Base-by-base conservation (phyloP, 2,797 vertebrate species). In the Chaunax sp. region DNA sequence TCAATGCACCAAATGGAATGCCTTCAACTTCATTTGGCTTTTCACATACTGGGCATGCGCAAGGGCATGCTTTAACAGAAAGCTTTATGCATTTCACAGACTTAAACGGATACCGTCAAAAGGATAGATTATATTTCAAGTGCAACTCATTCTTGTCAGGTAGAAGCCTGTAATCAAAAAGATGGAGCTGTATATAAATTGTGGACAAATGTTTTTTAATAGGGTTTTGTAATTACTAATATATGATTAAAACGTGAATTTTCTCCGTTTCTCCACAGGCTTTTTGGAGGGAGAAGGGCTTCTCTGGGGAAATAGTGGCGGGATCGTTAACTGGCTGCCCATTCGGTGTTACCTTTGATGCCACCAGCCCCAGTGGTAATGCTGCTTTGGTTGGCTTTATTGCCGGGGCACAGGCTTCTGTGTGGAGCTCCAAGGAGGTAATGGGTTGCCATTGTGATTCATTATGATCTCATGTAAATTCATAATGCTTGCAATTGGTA, bases 341-440 rank as follows among this genome's bases (percentile, higher is more conserved):
- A 8, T 81, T 94, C 72, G 79, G 88, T 9, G 79, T 93, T 30
- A 94, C 91, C 41, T 93, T 91, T 28, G 93, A 94, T 16, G 92
- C 92, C 76, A 93, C 90, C 56, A 92, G 84, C 64, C 83, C 86
- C 35, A 55, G 47, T 4, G 91, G 91, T 22, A 94, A 85, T 33
- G 83, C 93, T 4, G 94, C 93, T 4, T 73, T 94, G 73, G 91
- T 94, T 9, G 94, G 93, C 18, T 91, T 94, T 71, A 90, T 94
- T 46, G 71, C 87, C 0, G 91, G 87, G 1, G 40, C 80, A 30
- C 89, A 91, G 63, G 91, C 91, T 12, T 72, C 77, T 22, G 67
- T 77, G 9, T 94, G 93, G 94, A 82, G 71, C 63, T 58, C 68
- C 33, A 77, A 64, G 58, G 83, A 91, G 92, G 93, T 94, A 89